Conservation (phyloP, 2,888 invertebrate species). For the Gibbula magus region DNA sequence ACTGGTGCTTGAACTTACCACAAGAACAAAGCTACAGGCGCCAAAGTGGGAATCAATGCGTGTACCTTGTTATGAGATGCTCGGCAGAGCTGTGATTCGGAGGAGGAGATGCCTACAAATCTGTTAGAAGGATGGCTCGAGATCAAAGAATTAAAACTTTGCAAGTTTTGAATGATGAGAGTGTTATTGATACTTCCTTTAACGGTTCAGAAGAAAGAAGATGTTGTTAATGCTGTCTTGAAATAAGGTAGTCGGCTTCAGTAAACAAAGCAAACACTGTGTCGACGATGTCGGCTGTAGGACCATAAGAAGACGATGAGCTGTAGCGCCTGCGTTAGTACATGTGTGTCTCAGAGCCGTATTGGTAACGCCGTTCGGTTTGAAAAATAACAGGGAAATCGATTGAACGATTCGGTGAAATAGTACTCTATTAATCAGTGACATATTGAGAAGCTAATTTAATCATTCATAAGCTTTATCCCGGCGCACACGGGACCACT, state of each 20-base stretch:
- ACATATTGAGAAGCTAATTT: constrained; percentile 5
- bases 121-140: neutral
- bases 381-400: neutral
- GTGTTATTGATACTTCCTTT: neutral
- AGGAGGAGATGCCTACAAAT: neutral
- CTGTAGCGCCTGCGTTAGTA: too few species aligned
- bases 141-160: constrained; percentile 11
- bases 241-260: neutral
- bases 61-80: neutral
- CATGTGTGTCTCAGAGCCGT: too few species aligned
- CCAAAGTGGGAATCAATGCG: neutral
- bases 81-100: too few species aligned
- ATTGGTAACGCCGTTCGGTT: neutral
- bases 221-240: neutral
- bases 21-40: constrained; percentile 18
- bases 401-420: neutral
- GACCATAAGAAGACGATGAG: too few species aligned
- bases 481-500: neutral
- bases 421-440: constrained; percentile 13
- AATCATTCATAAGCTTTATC: constrained; percentile 13
- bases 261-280: neutral
- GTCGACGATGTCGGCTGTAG: neutral
- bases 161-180: neutral
- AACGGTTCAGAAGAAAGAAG: neutral
- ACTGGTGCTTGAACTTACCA: constrained; percentile 3